A percentile compares a stretch with the other conserved stretches of the same genome.
These are phyloP conservation scores for Spongia lamella DNA, from an alignment of 37 sponge, comb jelly and placozoan species.

Conservation along the genomic window DNA sequence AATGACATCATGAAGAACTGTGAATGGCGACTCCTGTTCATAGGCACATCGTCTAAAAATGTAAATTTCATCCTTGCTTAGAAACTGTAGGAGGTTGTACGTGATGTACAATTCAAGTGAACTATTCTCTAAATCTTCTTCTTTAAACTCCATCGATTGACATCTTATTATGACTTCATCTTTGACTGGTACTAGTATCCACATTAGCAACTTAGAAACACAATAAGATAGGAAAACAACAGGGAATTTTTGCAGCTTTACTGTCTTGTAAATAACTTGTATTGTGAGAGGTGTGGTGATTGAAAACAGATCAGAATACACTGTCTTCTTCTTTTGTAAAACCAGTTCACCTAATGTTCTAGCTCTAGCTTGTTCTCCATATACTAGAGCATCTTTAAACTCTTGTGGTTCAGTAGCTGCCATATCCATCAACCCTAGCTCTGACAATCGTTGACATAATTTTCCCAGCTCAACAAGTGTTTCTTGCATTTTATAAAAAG, in stretches of 20 bases:
- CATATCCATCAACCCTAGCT: too few relatives aligned
- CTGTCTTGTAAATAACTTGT: too few relatives aligned
- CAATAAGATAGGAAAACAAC: conserved; percentile 64
- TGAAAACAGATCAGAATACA: too few relatives aligned
- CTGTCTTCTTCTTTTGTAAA: conserved; percentile 39
- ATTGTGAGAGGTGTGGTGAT: too few relatives aligned
- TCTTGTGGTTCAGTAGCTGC: not conserved
- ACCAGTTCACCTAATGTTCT: conserved; percentile 75
- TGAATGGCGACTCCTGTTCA: conserved; percentile 30
- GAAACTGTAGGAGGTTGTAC: conserved; percentile 41
- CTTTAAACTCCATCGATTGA: conserved; percentile 12
- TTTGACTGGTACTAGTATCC: conserved; percentile 51
- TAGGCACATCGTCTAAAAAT: conserved; percentile 23
- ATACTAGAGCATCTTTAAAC: conserved; percentile 29
- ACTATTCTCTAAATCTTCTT: conserved; percentile 56
- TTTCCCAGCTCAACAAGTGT: conserved; percentile 31
- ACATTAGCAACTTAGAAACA: conserved; percentile 53
- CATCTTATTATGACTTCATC: not conserved
- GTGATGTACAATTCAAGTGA: conserved; percentile 57
- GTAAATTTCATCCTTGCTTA: conserved; percentile 16
- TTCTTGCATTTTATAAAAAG: conserved; percentile 63
- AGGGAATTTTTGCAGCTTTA: not conserved
- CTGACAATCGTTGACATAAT: too few relatives aligned
- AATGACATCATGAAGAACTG: conserved; percentile 47
- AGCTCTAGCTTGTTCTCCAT: conserved; percentile 65